These are phyloP conservation scores for Prochilodus magdalenae DNA, from an alignment of 2,113 vertebrate genomes.

Conservation along the genomic window DNA sequence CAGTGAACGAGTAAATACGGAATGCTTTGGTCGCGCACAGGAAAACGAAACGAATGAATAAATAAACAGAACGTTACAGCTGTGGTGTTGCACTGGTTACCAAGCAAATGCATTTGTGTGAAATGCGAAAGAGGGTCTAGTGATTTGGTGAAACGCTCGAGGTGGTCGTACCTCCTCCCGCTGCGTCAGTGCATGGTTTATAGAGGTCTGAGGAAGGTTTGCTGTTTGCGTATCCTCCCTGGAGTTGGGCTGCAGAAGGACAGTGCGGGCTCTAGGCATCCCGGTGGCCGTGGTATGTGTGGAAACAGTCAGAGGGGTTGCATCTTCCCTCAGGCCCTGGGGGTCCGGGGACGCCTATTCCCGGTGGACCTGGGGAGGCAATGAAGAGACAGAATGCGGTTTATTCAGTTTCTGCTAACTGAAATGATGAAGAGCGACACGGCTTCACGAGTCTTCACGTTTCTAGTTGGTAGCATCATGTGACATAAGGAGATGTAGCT, in stretches of 20 bases:
- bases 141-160: neutral
- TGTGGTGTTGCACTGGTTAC: neutral
- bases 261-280: constrained; percentile 66
- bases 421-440: no score
- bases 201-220: neutral
- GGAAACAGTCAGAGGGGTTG: constrained; percentile 85
- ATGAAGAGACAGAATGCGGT: no score
- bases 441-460: no score
- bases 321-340: constrained; percentile 87
- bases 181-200: neutral
- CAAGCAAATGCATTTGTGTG: neutral
- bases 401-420: no score
- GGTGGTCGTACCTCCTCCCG: neutral
- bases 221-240: neutral
- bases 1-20: constrained; percentile 66
- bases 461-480: no score
- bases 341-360: constrained; percentile 76
- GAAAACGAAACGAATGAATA: constrained; percentile 44
- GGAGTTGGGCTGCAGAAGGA: neutral
- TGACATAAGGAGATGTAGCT: no score
- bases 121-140: neutral
- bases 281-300: constrained; percentile 66
- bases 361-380: constrained; percentile 74
- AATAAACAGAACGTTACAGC: neutral
- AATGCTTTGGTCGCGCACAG: constrained; percentile 74